These are phyloP conservation scores for Elaphurus davidianus DNA, from an alignment of 2,113 vertebrate species.

Conservation along the genomic window DNA sequence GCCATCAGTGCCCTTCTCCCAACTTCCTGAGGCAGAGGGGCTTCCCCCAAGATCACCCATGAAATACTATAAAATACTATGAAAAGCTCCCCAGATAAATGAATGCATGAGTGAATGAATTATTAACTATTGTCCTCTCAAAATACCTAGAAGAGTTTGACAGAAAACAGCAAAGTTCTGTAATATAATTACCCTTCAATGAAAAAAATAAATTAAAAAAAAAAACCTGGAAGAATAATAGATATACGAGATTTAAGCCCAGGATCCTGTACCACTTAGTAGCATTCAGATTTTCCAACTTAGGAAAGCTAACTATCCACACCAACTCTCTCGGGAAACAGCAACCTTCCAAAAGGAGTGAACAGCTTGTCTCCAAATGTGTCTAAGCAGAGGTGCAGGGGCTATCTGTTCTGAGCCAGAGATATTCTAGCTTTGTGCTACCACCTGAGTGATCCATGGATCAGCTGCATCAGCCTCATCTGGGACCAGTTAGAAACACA, in stretches of 20 bases:
- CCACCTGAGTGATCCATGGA: neutral
- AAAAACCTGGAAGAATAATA: neutral
- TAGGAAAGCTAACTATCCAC: neutral
- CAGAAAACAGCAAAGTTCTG: neutral
- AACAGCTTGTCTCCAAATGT: neutral
- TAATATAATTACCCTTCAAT: neutral
- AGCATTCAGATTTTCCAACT: slow-evolving; percentile 10
- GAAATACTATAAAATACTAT: neutral
- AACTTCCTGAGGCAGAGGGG: neutral
- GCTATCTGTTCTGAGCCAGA: neutral
- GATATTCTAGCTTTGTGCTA: neutral
- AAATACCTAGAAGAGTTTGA: neutral
- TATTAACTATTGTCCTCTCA: neutral
- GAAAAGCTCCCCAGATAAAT: neutral
- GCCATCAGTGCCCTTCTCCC: neutral
- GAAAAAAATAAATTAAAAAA: neutral
- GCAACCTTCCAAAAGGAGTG: neutral
- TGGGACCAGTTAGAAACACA: neutral
- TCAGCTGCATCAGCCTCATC: neutral
- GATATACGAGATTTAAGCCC: neutral
- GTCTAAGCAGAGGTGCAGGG: neutral
- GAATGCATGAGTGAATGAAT: neutral
- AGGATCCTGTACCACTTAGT: neutral
- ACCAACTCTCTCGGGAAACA: neutral
- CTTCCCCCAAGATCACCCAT: neutral